These are phyloP conservation scores for Salvelinus alpinus DNA, from an alignment of 2,113 vertebrate species.

Conservation along the genomic window DNA sequence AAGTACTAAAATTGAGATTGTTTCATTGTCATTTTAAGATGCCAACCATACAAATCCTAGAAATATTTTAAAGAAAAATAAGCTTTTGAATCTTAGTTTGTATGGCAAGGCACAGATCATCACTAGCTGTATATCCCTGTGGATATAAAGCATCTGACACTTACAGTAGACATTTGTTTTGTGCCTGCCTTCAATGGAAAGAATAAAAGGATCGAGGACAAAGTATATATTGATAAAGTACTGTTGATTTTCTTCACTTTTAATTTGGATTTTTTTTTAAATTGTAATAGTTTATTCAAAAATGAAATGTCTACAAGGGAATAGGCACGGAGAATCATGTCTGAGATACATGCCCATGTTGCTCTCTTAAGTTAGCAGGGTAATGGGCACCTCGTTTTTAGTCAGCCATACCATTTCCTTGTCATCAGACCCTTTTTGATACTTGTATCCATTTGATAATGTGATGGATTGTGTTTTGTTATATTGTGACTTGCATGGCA, in stretches of 20 bases:
- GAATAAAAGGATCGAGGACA: slow-evolving; percentile 29
- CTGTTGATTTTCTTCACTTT: background rate
- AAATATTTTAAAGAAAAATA: slow-evolving; percentile 42
- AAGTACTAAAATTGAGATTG: slow-evolving; percentile 52
- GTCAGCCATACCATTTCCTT: background rate
- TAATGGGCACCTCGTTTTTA: background rate
- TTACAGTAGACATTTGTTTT: slow-evolving; percentile 29
- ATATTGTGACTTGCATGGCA: slow-evolving; percentile 45
- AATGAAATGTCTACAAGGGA: background rate
- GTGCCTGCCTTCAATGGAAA: slow-evolving; percentile 57
- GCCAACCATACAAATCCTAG: slow-evolving; percentile 38
- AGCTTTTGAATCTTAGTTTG: slow-evolving; percentile 66
- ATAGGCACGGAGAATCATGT: slow-evolving; percentile 13
- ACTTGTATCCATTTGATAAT: background rate
- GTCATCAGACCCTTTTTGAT: slow-evolving; percentile 1
- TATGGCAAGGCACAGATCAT: too few species aligned
- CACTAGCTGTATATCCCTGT: slow-evolving; percentile 53
- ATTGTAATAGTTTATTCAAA: background rate
- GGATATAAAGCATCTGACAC: slow-evolving; percentile 42
- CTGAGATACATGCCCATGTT: slow-evolving; percentile 28
- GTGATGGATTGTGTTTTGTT: slow-evolving; percentile 10
- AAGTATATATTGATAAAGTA: slow-evolving; percentile 6
- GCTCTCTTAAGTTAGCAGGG: slow-evolving; percentile 9
- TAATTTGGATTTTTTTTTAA: background rate
- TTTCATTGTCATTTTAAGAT: slow-evolving; percentile 17